phyloP scores from a whole-genome alignment of 2,888 invertebrate genomes.

The Bombylius discolor region DNA sequence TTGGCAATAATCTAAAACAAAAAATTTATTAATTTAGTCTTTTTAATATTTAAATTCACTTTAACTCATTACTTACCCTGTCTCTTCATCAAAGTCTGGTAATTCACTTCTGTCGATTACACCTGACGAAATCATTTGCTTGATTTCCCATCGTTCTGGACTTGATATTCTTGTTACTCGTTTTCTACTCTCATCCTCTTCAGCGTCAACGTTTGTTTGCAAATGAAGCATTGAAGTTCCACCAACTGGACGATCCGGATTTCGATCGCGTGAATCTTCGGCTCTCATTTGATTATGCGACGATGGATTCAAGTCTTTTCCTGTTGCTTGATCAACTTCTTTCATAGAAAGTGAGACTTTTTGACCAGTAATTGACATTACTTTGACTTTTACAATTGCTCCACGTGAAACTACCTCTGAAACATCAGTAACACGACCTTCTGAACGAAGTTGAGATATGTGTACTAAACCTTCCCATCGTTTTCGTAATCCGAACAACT shows the following conservation, averaged over 20 bases:
- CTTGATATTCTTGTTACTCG: constrained; percentile 85
- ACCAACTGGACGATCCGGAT: constrained; percentile 79
- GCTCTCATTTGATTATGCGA: constrained; percentile 53
- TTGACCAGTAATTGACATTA: constrained; percentile 82
- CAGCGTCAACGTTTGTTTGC: constrained; percentile 51
- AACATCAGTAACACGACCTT: constrained; percentile 88
- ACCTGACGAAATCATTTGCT: constrained; percentile 91
- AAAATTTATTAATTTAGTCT: not conserved
- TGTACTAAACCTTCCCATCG: constrained; percentile 95
- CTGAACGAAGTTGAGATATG: constrained; percentile 84
- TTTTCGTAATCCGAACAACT: constrained; percentile 78
- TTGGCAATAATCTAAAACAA: constrained; percentile 50
- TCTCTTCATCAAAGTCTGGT: constrained; percentile 96
- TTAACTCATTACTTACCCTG: constrained; percentile 45
- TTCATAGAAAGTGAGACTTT: constrained; percentile 95
- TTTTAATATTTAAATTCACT: not conserved
- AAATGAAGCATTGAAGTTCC: constrained; percentile 45
- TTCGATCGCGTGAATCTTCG: constrained; percentile 49
- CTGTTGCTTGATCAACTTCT: constrained; percentile 92
- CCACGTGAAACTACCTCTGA: constrained; percentile 86
- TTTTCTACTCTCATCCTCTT: constrained; percentile 69
- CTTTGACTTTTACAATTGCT: constrained; percentile 83
- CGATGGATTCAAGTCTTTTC: constrained; percentile 85
- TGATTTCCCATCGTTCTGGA: constrained; percentile 95
- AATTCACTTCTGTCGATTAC: constrained; percentile 86